phyloP scores from a whole-genome alignment of 2,888 invertebrate species.

The Pristionchus fissidentatus region DNA sequence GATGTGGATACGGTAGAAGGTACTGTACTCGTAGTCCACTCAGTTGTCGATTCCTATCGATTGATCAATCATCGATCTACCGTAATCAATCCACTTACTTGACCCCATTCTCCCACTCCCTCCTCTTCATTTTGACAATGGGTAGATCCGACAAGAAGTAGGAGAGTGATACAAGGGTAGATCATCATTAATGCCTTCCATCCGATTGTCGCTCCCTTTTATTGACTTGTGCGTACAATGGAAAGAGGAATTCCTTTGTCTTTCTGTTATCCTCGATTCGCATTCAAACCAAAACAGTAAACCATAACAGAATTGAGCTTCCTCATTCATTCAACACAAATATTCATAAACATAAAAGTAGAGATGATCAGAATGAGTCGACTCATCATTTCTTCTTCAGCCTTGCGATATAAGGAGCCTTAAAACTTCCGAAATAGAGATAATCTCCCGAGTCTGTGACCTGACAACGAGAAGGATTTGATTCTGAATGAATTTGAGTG shows the following conservation, averaged over 20 bases:
- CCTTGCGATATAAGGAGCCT: conserved; percentile 62
- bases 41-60: neutral
- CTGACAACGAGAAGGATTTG: conserved; percentile 48
- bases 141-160: neutral
- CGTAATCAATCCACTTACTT: neutral
- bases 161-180: neutral
- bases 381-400: neutral
- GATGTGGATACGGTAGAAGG: neutral
- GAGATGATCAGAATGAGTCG: too few species aligned
- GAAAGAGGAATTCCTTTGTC: neutral
- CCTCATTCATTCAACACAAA: conserved; percentile 9
- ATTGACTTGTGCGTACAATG: conserved; percentile 27
- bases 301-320: neutral
- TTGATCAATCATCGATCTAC: neutral
- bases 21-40: neutral
- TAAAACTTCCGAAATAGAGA: conserved; percentile 70
- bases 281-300: neutral
- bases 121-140: conserved; percentile 16
- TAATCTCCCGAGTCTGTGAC: conserved; percentile 58
- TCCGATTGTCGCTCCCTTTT: conserved; percentile 3
- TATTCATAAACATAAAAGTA: too few species aligned
- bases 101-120: neutral
- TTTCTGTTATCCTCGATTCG: conserved; percentile 8
- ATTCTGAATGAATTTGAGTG: neutral
- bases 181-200: neutral